Conservation (phyloP, 1,140 invertebrate species). For the Paracyclopina nana region DNA sequence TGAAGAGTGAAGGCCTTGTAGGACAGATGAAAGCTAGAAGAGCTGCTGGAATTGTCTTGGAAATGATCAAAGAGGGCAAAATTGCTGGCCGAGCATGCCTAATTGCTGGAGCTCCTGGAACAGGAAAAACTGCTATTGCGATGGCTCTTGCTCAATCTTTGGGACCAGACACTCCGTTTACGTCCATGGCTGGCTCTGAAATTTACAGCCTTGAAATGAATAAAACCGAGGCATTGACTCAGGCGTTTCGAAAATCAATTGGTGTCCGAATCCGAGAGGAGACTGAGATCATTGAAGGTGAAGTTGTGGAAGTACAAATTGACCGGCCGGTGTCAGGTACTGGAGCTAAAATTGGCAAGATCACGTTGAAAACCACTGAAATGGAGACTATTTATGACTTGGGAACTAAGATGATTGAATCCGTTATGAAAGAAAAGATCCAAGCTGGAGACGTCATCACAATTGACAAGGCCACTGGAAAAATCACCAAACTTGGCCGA, state of each 20-base stretch:
- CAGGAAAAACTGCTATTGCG: conserved; percentile 93
- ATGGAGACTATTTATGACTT: conserved; percentile 99
- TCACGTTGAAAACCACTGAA: conserved; percentile 95
- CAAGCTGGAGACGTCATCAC: conserved; percentile 89
- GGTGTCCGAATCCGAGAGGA: conserved; percentile 48
- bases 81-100: conserved; percentile 91
- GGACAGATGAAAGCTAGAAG: conserved; percentile 76
- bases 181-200: conserved; percentile 91
- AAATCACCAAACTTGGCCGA: conserved; percentile 80
- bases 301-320: conserved; percentile 93
- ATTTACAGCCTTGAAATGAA: conserved; percentile 98
- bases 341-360: conserved; percentile 67
- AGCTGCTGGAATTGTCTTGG: conserved; percentile 78
- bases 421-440: conserved; percentile 85
- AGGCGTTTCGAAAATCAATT: conserved; percentile 45
- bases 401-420: conserved; percentile 96
- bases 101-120: conserved; percentile 87
- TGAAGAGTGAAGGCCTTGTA: conserved; percentile 81
- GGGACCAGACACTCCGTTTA: conserved; percentile 88
- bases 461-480: conserved; percentile 93
- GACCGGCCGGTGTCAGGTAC: conserved; percentile 76
- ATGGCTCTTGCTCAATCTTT: conserved; percentile 88
- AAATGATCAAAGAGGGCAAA: conserved; percentile 97
- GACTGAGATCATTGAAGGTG: conserved; percentile 94
- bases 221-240: conserved; percentile 93